Evolutionary conservation across 1,140 invertebrate species (phyloP).

Genomic region (Zophobas morio): DNA sequence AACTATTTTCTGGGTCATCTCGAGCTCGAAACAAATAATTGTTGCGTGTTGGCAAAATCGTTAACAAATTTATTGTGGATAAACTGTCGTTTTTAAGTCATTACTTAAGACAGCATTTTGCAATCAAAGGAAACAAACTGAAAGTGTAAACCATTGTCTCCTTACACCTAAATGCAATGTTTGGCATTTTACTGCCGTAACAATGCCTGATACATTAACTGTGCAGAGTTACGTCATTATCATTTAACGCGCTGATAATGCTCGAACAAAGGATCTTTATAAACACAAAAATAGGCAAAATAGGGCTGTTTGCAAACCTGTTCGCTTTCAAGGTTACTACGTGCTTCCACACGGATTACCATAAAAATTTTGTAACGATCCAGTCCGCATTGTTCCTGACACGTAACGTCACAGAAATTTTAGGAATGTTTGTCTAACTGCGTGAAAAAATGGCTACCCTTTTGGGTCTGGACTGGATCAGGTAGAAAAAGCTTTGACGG

Average conservation of each 20-base stretch:
- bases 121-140: conserved; percentile 24
- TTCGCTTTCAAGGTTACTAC: conserved; percentile 3
- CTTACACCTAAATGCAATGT: conserved; percentile 12
- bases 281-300: conserved; percentile 1
- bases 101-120: conserved; percentile 20
- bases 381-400: background rate
- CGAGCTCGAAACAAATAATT: background rate
- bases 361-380: background rate
- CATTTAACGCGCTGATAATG: conserved; percentile 21
- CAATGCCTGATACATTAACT: conserved; percentile 38
- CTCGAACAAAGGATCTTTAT: conserved; percentile 18
- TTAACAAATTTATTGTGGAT: background rate
- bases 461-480: conserved; percentile 16
- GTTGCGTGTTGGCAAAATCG: background rate
- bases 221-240: conserved; percentile 30
- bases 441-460: background rate
- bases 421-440: background rate
- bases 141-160: conserved; percentile 34
- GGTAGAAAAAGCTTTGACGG: conserved; percentile 8
- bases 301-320: background rate
- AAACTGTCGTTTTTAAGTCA: conserved; percentile 12
- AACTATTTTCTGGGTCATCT: background rate
- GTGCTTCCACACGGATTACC: background rate
- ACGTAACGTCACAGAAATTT: conserved; percentile 3
- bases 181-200: conserved; percentile 30